Evolutionary conservation across 92 coral and sea anemone species (phyloP).

Genomic region (Parazoanthus atlanticus): DNA sequence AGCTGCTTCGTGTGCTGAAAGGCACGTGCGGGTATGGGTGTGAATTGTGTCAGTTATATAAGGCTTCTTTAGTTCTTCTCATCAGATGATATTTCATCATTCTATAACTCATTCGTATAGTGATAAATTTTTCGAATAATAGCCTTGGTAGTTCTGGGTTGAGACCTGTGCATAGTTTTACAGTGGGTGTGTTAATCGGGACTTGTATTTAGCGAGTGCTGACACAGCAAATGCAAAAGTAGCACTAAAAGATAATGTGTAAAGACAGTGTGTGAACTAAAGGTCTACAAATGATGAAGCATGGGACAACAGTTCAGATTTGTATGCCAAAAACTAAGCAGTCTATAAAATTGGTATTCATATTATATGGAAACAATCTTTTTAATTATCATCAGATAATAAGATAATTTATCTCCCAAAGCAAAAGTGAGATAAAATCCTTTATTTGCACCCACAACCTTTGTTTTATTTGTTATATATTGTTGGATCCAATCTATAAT

Average conservation of each 20-base stretch:
- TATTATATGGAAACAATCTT: no score
- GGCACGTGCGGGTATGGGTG: conserved; percentile 13
- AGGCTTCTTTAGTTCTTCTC: neutral
- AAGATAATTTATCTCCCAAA: no score
- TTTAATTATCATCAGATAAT: no score
- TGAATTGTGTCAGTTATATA: neutral
- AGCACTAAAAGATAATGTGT: no score
- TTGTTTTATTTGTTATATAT: neutral
- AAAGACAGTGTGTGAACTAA: no score
- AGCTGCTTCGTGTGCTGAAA: conserved; percentile 30
- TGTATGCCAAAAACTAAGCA: no score
- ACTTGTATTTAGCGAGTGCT: neutral
- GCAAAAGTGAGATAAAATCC: no score
- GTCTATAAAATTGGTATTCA: no score
- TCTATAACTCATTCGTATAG: neutral
- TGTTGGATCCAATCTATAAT: no score
- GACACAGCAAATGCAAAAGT: neutral
- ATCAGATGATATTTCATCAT: neutral
- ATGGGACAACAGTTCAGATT: no score
- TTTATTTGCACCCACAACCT: neutral
- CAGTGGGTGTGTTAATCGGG: neutral
- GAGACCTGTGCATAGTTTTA: neutral
- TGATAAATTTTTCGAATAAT: neutral
- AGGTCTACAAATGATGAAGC: no score
- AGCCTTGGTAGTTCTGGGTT: neutral